Evolutionary conservation across 2,888 invertebrate species (phyloP), one percentile per base, ranked within the genome.

Genomic region (Sycophila texana): DNA sequence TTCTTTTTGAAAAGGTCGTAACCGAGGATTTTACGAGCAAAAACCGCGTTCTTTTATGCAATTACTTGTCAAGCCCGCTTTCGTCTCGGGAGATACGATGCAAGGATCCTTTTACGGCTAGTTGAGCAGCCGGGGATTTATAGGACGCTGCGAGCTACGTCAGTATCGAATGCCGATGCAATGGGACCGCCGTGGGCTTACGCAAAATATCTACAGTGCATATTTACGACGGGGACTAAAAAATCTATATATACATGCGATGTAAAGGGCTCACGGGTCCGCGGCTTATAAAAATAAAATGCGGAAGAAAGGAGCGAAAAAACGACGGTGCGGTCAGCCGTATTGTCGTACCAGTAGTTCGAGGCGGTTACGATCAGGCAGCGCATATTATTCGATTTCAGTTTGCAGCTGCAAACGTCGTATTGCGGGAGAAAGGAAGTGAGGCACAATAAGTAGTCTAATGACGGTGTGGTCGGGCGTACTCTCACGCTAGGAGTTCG

Each of bases 281-380:
- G 10, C 18, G 30, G 12, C 26, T 53, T n/a, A 55, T 1, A 26
- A 13, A 26, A 16, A 55, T 13, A 1, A 61, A 1, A 4, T 61
- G 30, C n/a, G 16, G 26, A 4, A 4, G 2, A 7, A 30, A 30
- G 30, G n/a, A 39, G 47, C 47, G 18, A 12, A 12, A 47, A 18
- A 47, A 20, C 20, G 83, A 84, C 85, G 87, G 84, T 87, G 86
- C 77, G 88, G 89, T 86, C 89, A 88, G 87, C 85, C 87, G 71
- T 84, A 39, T 86, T n/a, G 16, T 12, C 47, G 12, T n/a, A 4
- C 12, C 13, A 63, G 85, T 86, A 87, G 87, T 86, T 83, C 81
- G 82, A 75, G 80, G 83, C 81, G 82, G 83, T 86, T 86, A 77
- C 80, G 84, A 84, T 82, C 82, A 82, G 86, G 85, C 87, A 86